Evolutionary conservation across 1,140 invertebrate genomes (phyloP).

Genomic region (Dinoponera quadriceps): DNA sequence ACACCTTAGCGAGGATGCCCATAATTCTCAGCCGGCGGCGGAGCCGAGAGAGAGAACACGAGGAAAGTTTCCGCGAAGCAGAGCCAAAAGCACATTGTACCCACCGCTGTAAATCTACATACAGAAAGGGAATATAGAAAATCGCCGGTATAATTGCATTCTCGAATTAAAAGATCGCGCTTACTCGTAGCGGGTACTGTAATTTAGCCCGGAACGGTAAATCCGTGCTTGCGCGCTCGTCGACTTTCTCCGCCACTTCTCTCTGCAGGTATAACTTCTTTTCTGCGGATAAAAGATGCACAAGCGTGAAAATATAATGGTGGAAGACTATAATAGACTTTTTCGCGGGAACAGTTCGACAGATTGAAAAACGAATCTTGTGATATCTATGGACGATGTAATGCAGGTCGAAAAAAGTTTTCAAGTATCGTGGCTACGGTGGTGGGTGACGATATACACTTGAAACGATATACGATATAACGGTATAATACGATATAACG

Average conservation of each 20-base stretch:
- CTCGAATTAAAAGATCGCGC: slow-evolving; percentile 63
- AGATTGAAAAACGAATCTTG: slow-evolving; percentile 30
- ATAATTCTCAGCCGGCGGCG: slow-evolving; percentile 63
- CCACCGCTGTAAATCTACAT: slow-evolving; percentile 66
- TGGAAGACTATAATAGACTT: no score
- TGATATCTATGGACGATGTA: not conserved
- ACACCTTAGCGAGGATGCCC: slow-evolving; percentile 63
- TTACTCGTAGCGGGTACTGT: slow-evolving; percentile 31
- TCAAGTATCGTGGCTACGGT: no score
- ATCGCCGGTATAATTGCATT: slow-evolving; percentile 65
- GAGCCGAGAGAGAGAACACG: slow-evolving; percentile 43
- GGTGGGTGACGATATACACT: no score
- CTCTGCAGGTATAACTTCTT: not conserved
- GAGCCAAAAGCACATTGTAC: slow-evolving; percentile 65
- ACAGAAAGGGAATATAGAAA: slow-evolving; percentile 69
- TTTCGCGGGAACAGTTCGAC: not conserved
- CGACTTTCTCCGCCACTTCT: not conserved
- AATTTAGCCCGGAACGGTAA: slow-evolving; percentile 63
- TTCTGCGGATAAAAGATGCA: slow-evolving; percentile 8
- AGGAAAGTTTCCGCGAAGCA: slow-evolving; percentile 42
- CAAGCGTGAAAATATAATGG: slow-evolving; percentile 20
- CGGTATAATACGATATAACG: no score
- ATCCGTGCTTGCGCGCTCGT: slow-evolving; percentile 32
- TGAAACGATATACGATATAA: no score
- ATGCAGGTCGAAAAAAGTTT: no score